Evolutionary conservation across 2,797 vertebrate genomes (phyloP), one percentile per base, ranked within the genome.

Genomic region (Sebastes wilsoni): DNA sequence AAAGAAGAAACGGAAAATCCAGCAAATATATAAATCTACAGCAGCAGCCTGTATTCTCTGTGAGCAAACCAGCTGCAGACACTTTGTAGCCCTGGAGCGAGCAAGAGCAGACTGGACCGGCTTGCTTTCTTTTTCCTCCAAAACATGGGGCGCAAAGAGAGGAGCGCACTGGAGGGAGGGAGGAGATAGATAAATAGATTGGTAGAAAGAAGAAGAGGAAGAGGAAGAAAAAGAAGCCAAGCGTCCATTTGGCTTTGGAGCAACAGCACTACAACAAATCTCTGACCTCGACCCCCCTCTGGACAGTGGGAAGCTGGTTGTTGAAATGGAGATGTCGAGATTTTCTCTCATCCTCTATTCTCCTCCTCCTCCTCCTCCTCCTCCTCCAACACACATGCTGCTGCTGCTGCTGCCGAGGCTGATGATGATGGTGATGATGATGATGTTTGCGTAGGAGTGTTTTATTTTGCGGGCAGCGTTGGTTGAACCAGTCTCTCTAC

Each of bases 381-480:
- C 84, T 90, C 88, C 77, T 87, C 85, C 83, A 42, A 55, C 90
- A 75, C 91, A 69, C 89, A 79, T 52, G 87, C 87, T 46, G 49
- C 49, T 81, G 86, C 46, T 81, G 86, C 87, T 46, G 49, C 49
- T 81, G 86, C 83, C 49, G 85, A 79, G 77, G 87, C 81, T 91
- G 85, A 58, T 81, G 85, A 58, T 81, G 88, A 76, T 88, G 36
- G 13, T 38, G 91, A 72, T 90, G 84, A 62, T 82, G 88, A 80
- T 88, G 91, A 75, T 82, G 85, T 85, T 92, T 87, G 93, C 89
- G 93, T 94, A 92, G 93, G 93, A 94, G 91, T 86, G 79, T 82
- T 89, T 90, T 86, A 76, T 93, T 89, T 84, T 79, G 77, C 79
- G 77, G 80, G 62, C 76, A 67, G 83, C 71, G 69, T 46, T 78